Conservation (phyloP, 1,140 invertebrate genomes). For the Anagrus nilaparvatae region DNA sequence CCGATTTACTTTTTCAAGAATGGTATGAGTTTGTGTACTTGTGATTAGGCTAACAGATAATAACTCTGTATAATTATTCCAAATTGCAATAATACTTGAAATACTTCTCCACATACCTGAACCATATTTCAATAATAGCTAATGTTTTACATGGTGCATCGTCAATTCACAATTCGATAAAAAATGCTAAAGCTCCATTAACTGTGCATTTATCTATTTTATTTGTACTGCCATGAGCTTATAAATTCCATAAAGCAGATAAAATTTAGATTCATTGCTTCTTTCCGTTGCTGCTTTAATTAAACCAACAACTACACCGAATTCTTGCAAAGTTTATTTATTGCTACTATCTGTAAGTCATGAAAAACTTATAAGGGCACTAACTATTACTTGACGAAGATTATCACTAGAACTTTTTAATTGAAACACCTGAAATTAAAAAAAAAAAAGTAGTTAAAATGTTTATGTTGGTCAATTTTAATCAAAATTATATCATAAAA, state of each 20-base stretch:
- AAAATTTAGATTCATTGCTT: constrained; percentile 89
- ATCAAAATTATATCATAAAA: no score
- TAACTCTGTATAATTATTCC: constrained; percentile 80
- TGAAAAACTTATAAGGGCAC: constrained; percentile 88
- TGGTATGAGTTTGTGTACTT: constrained; percentile 60
- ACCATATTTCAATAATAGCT: constrained; percentile 88
- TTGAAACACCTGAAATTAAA: constrained; percentile 51
- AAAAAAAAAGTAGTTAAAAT: no score
- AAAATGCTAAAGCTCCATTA: constrained; percentile 76
- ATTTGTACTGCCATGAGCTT: constrained; percentile 88
- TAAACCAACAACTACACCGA: constrained; percentile 76
- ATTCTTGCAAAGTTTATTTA: constrained; percentile 81
- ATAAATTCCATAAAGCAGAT: constrained; percentile 93
- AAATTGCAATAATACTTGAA: constrained; percentile 84
- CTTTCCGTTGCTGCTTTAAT: constrained; percentile 82
- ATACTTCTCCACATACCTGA: constrained; percentile 91
- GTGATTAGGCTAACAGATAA: constrained; percentile 57
- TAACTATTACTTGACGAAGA: constrained; percentile 86
- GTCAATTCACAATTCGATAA: constrained; percentile 81
- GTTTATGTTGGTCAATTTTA: no score
- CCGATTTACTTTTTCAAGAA: constrained; percentile 50
- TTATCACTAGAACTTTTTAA: constrained; percentile 82
- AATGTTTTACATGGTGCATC: constrained; percentile 78
- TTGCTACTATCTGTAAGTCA: constrained; percentile 89
- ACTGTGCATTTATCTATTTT: constrained; percentile 89